These are phyloP conservation scores for Apodemia duryi DNA, from an alignment of 2,888 invertebrate genomes.

Conservation along the genomic window DNA sequence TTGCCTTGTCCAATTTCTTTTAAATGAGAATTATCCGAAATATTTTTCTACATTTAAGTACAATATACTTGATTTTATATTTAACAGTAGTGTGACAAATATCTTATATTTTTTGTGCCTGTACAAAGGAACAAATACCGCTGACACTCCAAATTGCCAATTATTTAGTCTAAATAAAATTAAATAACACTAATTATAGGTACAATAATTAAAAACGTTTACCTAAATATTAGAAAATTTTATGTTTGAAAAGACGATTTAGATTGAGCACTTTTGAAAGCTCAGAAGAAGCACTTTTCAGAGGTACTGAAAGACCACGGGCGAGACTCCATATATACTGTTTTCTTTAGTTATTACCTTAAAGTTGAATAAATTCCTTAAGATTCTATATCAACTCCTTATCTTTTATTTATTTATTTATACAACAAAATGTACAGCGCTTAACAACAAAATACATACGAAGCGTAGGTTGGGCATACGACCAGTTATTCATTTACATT, in stretches of 20 bases:
- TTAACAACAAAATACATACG: too few relatives aligned
- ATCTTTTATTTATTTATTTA: too few relatives aligned
- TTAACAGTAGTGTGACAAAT: neutral
- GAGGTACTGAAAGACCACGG: too few relatives aligned
- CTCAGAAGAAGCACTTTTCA: too few relatives aligned
- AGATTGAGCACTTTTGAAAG: too few relatives aligned
- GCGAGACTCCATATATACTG: too few relatives aligned
- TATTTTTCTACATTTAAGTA: neutral
- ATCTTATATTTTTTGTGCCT: conserved; percentile 7
- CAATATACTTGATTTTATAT: neutral
- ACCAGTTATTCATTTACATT: too few relatives aligned
- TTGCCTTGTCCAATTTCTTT: neutral
- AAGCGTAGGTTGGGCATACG: too few relatives aligned
- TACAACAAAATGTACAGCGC: too few relatives aligned
- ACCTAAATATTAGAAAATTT: neutral
- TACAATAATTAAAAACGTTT: neutral
- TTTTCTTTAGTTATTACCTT: too few relatives aligned
- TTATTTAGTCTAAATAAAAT: conserved; percentile 3
- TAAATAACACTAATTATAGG: neutral
- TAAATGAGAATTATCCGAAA: neutral
- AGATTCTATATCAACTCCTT: too few relatives aligned
- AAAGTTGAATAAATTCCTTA: too few relatives aligned
- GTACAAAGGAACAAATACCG: conserved; percentile 14
- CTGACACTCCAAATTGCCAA: neutral
- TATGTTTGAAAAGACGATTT: neutral